A percentile compares a stretch with the other conserved stretches of the same genome.
phyloP scores from a whole-genome alignment of 1,140 invertebrate species.

The Drosophila asahinai region DNA sequence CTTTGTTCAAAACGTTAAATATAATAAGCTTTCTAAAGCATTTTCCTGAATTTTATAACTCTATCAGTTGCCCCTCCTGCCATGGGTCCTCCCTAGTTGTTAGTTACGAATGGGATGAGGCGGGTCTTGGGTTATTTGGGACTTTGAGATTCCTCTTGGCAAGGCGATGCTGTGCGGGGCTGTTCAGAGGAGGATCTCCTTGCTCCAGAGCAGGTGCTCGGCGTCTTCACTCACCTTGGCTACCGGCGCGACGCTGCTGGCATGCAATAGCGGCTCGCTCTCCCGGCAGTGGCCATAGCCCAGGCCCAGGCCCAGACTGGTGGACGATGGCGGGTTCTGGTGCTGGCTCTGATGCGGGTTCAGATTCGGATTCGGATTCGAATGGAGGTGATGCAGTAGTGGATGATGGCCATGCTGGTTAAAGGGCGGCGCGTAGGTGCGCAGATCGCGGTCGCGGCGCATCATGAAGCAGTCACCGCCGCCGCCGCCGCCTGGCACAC shows the following conservation, averaged over 20 bases:
- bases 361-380: conserved; percentile 44
- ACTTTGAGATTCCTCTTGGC: not conserved
- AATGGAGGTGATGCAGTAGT: conserved; percentile 73
- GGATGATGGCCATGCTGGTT: conserved; percentile 75
- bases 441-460: conserved; percentile 32
- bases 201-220: conserved; percentile 65
- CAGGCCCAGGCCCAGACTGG: conserved; percentile 73
- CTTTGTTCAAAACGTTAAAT: not conserved
- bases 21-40: not conserved
- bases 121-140: conserved; percentile 4
- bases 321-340: conserved; percentile 60
- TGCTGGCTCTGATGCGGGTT: conserved; percentile 31
- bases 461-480: conserved; percentile 66
- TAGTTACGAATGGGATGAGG: conserved; percentile 56
- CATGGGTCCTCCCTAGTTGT: not conserved
- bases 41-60: not conserved
- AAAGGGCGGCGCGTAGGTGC: conserved; percentile 62
- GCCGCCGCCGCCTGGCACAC: conserved; percentile 30
- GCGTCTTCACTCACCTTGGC: conserved; percentile 82
- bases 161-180: not conserved
- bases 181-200: conserved; percentile 78
- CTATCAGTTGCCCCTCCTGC: not conserved
- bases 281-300: conserved; percentile 87
- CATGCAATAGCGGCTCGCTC: conserved; percentile 89
- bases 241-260: conserved; percentile 85